phyloP scores from a whole-genome alignment of 2,797 vertebrate species.

The Intellagama lesueurii region DNA sequence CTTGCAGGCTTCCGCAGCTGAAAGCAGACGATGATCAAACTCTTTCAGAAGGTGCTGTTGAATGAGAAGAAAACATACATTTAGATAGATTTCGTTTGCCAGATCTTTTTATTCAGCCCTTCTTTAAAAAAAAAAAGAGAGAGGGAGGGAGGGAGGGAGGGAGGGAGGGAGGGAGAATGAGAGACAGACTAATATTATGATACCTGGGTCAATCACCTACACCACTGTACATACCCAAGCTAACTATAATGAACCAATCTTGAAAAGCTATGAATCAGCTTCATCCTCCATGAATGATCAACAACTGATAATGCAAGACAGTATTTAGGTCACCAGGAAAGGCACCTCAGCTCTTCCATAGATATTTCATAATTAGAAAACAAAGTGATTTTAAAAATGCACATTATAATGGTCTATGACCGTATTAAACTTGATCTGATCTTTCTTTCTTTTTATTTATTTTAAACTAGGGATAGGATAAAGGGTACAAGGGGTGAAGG shows the following conservation, averaged over 20 bases:
- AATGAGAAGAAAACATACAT: not conserved
- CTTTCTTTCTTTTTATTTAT: too few species aligned
- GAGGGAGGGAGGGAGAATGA: too few species aligned
- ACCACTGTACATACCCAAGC: not conserved
- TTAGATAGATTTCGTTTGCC: slow-evolving; percentile 1
- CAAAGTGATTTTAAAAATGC: not conserved
- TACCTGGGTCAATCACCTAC: not conserved
- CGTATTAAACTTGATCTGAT: too few species aligned
- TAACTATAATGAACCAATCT: not conserved
- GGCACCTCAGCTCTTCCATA: not conserved
- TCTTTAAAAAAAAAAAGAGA: too few species aligned
- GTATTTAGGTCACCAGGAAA: too few species aligned
- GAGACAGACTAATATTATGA: not conserved
- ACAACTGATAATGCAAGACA: not conserved
- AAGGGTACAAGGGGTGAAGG: not conserved
- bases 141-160: too few species aligned
- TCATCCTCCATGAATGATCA: not conserved
- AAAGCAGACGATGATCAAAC: slow-evolving; percentile 84
- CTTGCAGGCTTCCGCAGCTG: slow-evolving; percentile 90
- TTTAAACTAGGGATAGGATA: not conserved
- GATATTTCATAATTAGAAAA: not conserved
- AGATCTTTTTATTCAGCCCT: not conserved
- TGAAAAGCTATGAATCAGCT: not conserved
- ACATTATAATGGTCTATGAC: too few species aligned
- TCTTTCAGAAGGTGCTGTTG: slow-evolving; percentile 83